These are phyloP conservation scores for Hyles lineata DNA, from an alignment of 2,888 invertebrate species.

Conservation along the genomic window DNA sequence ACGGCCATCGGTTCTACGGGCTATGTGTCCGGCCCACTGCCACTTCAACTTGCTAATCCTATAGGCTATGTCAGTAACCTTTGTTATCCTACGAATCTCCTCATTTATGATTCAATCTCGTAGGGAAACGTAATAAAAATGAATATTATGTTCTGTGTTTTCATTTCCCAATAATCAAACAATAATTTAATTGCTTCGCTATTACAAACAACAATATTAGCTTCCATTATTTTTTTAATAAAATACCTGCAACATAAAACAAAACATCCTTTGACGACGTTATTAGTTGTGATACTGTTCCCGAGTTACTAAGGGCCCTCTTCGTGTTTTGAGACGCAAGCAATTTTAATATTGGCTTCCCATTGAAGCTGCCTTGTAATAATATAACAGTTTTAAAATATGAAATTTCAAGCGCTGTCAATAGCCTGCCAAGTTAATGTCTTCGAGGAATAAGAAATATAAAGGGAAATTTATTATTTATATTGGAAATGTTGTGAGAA, in stretches of 20 bases:
- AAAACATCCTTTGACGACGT: neutral
- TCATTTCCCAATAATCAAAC: no score
- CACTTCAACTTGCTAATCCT: no score
- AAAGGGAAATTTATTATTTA: conserved; percentile 10
- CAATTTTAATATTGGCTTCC: conserved; percentile 60
- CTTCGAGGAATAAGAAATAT: neutral
- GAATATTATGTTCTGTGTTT: no score
- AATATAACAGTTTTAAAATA: conserved; percentile 45
- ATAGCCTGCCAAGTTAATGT: conserved; percentile 37
- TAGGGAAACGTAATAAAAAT: no score
- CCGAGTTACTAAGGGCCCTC: conserved; percentile 30
- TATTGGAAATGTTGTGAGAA: neutral
- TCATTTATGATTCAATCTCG: no score
- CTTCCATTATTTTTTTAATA: neutral
- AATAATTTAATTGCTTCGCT: no score
- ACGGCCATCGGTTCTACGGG: no score
- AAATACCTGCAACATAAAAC: neutral
- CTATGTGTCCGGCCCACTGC: no score
- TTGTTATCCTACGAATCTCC: no score
- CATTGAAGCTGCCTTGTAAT: conserved; percentile 46
- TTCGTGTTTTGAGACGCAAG: conserved; percentile 51
- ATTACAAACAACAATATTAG: neutral
- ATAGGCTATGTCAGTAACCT: no score
- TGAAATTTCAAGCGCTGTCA: conserved; percentile 49
- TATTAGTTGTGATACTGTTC: conserved; percentile 16